A percentile compares a stretch with the other conserved stretches of the same genome.
Conservation (phyloP, 1,140 invertebrate genomes). For the Anoplolepis gracilipes region DNA sequence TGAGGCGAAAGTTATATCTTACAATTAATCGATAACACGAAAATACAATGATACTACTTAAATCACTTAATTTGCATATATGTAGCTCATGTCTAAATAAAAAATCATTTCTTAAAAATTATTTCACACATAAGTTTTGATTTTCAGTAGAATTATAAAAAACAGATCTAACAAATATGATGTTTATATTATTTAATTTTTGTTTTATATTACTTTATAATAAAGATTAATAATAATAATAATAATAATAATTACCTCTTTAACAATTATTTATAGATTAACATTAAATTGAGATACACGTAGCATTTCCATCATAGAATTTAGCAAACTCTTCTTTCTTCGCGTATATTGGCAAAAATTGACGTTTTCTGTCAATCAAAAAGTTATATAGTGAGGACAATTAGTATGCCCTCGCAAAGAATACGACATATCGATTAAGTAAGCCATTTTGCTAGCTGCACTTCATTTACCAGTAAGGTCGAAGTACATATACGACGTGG, state of each 20-base stretch:
- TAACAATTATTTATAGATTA: not conserved
- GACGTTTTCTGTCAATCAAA: not conserved
- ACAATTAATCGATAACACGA: not conserved
- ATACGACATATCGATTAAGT: conserved; percentile 26
- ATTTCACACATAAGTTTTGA: not conserved
- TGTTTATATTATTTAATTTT: not conserved
- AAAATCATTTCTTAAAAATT: not conserved
- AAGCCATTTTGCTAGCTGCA: not conserved
- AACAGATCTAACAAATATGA: not conserved
- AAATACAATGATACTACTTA: not conserved
- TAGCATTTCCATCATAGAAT: not conserved
- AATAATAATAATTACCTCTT: not conserved
- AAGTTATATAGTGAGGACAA: not conserved
- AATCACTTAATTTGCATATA: not conserved
- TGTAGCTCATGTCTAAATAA: not conserved
- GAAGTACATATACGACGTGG: not conserved
- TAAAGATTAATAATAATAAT: too few species aligned
- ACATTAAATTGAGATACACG: not conserved
- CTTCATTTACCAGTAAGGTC: conserved; percentile 1
- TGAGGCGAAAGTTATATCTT: not conserved
- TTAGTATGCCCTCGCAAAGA: conserved; percentile 8
- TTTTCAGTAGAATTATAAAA: not conserved
- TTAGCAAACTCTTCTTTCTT: not conserved
- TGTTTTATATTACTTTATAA: not conserved
- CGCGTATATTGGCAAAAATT: not conserved